Percentiles rank a stretch among this genome's conserved stretches.
Evolutionary conservation across 92 coral and sea anemone species (phyloP).

Genomic region (Paragorgia papillata): DNA sequence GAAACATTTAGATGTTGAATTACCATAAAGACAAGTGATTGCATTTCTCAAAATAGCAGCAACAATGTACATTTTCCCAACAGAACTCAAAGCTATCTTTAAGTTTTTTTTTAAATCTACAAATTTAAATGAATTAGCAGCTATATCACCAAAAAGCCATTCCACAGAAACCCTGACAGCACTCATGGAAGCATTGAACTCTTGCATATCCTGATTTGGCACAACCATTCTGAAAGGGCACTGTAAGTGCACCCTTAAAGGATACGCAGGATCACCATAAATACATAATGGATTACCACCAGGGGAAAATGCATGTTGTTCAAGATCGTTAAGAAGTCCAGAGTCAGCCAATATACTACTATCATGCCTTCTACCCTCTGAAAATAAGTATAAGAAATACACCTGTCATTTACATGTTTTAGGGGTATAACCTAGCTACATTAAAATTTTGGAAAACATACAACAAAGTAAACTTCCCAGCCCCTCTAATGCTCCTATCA

Average conservation of each 20-base stretch:
- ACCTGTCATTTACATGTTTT: too few species aligned
- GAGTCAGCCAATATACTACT: slow-evolving; percentile 45
- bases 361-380: slow-evolving; percentile 50
- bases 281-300: slow-evolving; percentile 11
- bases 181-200: slow-evolving; percentile 47
- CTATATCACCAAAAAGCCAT: slow-evolving; percentile 50
- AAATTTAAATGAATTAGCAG: slow-evolving; percentile 36
- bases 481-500: too few species aligned
- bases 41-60: slow-evolving; percentile 35
- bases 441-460: too few species aligned
- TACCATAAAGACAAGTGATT: slow-evolving; percentile 43
- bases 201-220: slow-evolving; percentile 30
- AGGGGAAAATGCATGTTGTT: slow-evolving; percentile 7
- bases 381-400: too few species aligned
- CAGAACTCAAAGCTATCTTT: slow-evolving; percentile 41
- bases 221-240: slow-evolving; percentile 40
- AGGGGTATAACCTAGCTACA: too few species aligned
- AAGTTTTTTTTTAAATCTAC: slow-evolving; percentile 46
- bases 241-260: slow-evolving; percentile 37
- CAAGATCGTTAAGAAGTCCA: slow-evolving; percentile 17
- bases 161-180: slow-evolving; percentile 33
- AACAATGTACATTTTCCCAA: slow-evolving; percentile 50
- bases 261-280: slow-evolving; percentile 47
- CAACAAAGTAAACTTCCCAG: too few species aligned
- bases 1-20: slow-evolving; percentile 39